Conservation (phyloP, 2,888 invertebrate species). For the Drosophila quinaria region DNA sequence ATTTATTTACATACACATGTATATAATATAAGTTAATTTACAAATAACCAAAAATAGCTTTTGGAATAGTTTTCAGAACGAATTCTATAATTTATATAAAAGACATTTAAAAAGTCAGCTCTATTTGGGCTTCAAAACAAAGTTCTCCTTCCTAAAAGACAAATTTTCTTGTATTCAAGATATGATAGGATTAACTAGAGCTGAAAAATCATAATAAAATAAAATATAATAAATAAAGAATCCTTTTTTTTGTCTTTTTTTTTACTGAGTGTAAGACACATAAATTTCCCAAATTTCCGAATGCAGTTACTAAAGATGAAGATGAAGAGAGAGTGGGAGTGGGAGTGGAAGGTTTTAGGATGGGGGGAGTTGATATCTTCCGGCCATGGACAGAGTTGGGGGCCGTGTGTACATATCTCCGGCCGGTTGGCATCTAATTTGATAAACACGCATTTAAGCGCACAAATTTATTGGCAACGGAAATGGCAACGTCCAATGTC, state of each 20-base stretch:
- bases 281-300: conserved; percentile 50
- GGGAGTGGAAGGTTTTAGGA: background rate
- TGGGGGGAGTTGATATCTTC: conserved; percentile 20
- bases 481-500: conserved; percentile 44
- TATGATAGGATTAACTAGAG: background rate
- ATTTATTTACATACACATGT: too few species aligned
- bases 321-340: too few species aligned
- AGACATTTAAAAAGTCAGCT: too few species aligned
- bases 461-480: conserved; percentile 76
- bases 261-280: conserved; percentile 20
- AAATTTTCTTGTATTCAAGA: too few species aligned
- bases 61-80: too few species aligned
- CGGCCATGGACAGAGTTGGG: conserved; percentile 23
- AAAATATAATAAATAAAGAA: background rate
- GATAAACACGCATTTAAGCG: conserved; percentile 72
- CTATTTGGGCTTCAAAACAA: too few species aligned
- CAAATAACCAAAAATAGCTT: too few species aligned
- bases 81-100: too few species aligned
- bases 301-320: background rate
- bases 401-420: background rate
- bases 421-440: conserved; percentile 61
- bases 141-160: too few species aligned
- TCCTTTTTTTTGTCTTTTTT: conserved; percentile 3
- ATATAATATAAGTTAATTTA: too few species aligned
- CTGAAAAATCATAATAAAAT: background rate